phyloP scores from a whole-genome alignment of 2,797 vertebrate species.

The Pseudochirops corinnae region DNA sequence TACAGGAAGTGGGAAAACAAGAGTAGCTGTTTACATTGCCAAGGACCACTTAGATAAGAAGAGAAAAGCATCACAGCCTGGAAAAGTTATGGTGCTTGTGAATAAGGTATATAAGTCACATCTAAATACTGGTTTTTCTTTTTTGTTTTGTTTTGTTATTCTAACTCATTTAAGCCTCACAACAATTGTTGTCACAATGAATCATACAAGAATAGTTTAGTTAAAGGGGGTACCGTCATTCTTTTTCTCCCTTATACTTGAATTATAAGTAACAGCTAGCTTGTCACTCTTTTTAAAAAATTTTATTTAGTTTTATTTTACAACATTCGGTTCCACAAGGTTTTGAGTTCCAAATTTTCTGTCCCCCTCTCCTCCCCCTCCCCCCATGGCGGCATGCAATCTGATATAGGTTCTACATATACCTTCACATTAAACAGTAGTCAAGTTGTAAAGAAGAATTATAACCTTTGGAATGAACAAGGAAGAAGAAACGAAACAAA shows the following conservation, averaged over 20 bases:
- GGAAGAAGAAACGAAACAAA: too few relatives aligned
- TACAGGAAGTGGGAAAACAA: constrained; percentile 98
- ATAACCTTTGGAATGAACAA: too few relatives aligned
- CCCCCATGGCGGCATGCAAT: too few relatives aligned
- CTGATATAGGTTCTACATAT: too few relatives aligned
- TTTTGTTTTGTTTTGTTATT: constrained; percentile 33
- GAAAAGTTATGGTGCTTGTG: constrained; percentile 95
- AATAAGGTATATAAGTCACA: constrained; percentile 91
- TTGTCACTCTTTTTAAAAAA: neutral
- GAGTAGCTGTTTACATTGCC: constrained; percentile 95
- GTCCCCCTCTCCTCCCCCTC: too few relatives aligned
- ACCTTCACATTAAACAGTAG: too few relatives aligned
- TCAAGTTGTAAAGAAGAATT: too few relatives aligned
- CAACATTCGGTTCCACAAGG: too few relatives aligned
- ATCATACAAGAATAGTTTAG: constrained; percentile 24
- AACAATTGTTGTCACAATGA: constrained; percentile 22
- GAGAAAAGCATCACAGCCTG: constrained; percentile 81
- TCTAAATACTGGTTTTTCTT: neutral
- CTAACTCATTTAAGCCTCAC: neutral
- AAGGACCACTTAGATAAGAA: constrained; percentile 93
- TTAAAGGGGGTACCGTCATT: constrained; percentile 8
- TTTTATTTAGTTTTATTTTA: too few relatives aligned
- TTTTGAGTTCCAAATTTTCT: too few relatives aligned
- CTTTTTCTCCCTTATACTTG: constrained; percentile 42
- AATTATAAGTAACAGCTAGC: constrained; percentile 9